Evolutionary conservation across 2,797 vertebrate genomes (phyloP).

Genomic region (Myotis planiceps): DNA sequence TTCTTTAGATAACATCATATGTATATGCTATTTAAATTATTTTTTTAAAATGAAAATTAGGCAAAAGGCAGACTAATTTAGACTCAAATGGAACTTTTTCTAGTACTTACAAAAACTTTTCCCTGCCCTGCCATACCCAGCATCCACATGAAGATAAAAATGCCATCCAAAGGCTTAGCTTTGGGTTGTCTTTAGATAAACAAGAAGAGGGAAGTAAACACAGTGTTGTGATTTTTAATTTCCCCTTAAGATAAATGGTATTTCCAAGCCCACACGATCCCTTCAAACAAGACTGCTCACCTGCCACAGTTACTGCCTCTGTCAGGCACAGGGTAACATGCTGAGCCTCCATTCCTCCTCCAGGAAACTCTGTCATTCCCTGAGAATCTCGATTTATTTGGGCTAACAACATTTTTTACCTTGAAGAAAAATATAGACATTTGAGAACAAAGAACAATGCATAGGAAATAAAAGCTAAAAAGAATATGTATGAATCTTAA

Average conservation of each 20-base stretch:
- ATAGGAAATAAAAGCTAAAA: conserved; percentile 56
- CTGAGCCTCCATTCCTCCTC: conserved; percentile 94
- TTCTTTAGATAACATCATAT: conserved; percentile 39
- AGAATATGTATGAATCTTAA: conserved; percentile 62
- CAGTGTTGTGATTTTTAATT: neutral
- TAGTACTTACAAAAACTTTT: conserved; percentile 39
- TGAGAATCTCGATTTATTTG: conserved; percentile 98
- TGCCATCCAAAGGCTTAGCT: neutral
- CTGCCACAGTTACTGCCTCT: conserved; percentile 96
- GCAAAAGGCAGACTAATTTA: conserved; percentile 24
- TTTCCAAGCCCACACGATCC: neutral
- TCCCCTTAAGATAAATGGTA: conserved; percentile 5
- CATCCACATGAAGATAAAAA: conserved; percentile 19
- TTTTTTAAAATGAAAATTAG: conserved; percentile 13
- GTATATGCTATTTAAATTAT: neutral
- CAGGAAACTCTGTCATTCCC: conserved; percentile 98
- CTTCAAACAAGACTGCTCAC: conserved; percentile 84
- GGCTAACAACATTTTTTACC: conserved; percentile 96
- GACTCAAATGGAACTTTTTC: neutral
- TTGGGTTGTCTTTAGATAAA: neutral
- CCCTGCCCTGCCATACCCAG: neutral
- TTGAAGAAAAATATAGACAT: conserved; percentile 73
- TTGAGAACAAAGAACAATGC: conserved; percentile 55
- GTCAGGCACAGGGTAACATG: conserved; percentile 97
- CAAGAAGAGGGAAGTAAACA: neutral